These are phyloP conservation scores for Drosophila asahinai DNA, from an alignment of 1,140 invertebrate species.

Conservation along the genomic window DNA sequence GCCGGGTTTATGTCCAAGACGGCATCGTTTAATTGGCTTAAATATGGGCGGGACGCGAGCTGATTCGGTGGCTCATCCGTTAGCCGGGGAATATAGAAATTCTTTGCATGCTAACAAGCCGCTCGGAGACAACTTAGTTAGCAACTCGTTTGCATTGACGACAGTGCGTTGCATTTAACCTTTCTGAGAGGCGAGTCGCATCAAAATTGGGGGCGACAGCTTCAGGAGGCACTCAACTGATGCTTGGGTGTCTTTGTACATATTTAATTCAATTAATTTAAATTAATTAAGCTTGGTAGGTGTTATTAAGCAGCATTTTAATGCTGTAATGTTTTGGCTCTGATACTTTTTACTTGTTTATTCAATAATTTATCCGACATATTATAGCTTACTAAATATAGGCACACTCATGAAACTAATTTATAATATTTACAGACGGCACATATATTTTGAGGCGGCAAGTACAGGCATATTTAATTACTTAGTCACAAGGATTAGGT, in stretches of 20 bases:
- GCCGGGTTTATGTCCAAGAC: slow-evolving; percentile 58
- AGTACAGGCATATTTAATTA: background rate
- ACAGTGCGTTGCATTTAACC: slow-evolving; percentile 55
- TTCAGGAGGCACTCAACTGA: background rate
- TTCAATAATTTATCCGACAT: background rate
- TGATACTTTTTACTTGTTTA: background rate
- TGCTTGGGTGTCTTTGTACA: background rate
- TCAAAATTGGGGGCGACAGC: slow-evolving; percentile 23
- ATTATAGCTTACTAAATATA: no score
- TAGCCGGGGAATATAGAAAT: slow-evolving; percentile 38
- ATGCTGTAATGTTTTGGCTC: no score
- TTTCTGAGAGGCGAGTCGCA: slow-evolving; percentile 35
- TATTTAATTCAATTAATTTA: background rate
- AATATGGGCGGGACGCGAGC: slow-evolving; percentile 41
- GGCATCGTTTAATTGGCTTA: slow-evolving; percentile 53
- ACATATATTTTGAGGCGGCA: background rate
- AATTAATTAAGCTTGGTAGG: no score
- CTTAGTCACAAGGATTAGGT: background rate
- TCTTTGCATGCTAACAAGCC: slow-evolving; percentile 79
- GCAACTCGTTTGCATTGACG: slow-evolving; percentile 65
- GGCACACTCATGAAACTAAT: no score
- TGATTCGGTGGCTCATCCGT: slow-evolving; percentile 41
- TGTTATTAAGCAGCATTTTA: no score
- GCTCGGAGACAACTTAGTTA: slow-evolving; percentile 39
- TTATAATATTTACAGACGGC: no score